phyloP scores from a whole-genome alignment of 2,888 invertebrate genomes.

The Plagodis dolabraria region DNA sequence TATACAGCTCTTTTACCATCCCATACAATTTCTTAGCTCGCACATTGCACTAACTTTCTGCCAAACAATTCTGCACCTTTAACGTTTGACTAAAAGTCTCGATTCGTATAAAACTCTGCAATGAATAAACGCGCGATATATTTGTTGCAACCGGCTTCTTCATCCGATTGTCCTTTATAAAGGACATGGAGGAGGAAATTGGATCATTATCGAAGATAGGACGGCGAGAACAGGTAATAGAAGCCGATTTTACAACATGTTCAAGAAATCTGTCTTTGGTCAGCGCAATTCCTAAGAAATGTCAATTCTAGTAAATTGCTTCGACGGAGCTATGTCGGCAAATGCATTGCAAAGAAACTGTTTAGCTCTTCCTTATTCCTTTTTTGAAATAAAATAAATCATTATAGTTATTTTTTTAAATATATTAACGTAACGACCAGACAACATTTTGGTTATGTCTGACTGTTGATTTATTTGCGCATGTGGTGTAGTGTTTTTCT shows the following conservation, averaged over 20 bases:
- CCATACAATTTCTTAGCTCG: constrained; percentile 24
- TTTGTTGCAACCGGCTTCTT: constrained; percentile 21
- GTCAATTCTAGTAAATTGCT: no score
- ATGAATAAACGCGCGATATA: constrained; percentile 13
- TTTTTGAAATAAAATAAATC: no score
- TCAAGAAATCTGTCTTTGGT: neutral
- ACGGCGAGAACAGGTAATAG: constrained; percentile 12
- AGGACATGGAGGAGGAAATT: constrained; percentile 18
- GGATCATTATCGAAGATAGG: constrained; percentile 27
- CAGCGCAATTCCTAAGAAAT: no score
- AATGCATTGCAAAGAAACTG: no score
- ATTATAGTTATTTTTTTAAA: no score
- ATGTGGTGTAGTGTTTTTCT: no score
- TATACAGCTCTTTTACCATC: constrained; percentile 6
- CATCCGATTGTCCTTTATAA: constrained; percentile 15
- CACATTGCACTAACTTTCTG: constrained; percentile 2
- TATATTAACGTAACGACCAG: no score
- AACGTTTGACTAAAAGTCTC: constrained; percentile 1
- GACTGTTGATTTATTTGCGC: no score
- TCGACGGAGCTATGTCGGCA: no score
- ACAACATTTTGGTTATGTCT: no score
- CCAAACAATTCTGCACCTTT: constrained; percentile 6
- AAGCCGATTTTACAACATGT: constrained; percentile 5
- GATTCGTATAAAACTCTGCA: neutral
- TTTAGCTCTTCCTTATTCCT: no score